A percentile compares a stretch with the other conserved stretches of the same genome.
phyloP scores from a whole-genome alignment of 2,113 vertebrate species.

The Melanostigma gelatinosum region DNA sequence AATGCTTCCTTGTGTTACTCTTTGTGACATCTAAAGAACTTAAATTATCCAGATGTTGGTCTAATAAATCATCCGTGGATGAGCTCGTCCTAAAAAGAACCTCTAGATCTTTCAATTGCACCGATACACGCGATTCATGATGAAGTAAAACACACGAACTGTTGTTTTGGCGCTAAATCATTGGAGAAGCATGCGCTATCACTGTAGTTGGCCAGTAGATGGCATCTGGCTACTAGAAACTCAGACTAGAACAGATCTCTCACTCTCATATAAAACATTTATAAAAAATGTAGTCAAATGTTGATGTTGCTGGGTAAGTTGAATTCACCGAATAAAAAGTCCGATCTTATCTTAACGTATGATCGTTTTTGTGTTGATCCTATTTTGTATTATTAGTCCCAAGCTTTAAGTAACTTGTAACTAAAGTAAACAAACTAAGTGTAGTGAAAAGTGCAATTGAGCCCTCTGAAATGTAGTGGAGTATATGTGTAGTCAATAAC shows the following conservation, averaged over 20 bases:
- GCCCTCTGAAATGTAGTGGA: too few species aligned
- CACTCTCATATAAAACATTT: neutral
- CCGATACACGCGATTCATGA: neutral
- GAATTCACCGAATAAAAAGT: too few species aligned
- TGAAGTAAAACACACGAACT: neutral
- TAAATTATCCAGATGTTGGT: neutral
- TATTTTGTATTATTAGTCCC: too few species aligned
- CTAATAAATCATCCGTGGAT: neutral
- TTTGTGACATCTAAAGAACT: neutral
- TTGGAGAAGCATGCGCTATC: neutral
- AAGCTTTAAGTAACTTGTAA: too few species aligned
- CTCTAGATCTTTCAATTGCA: neutral
- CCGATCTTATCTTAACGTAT: too few species aligned
- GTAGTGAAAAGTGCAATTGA: too few species aligned
- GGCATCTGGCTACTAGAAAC: conserved; percentile 37
- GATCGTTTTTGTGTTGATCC: too few species aligned
- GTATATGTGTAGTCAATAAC: too few species aligned
- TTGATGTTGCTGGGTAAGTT: neutral
- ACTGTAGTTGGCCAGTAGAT: conserved; percentile 55
- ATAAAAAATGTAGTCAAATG: neutral
- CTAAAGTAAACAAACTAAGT: too few species aligned
- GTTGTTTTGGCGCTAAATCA: neutral
- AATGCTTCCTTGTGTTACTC: neutral
- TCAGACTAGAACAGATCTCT: neutral
- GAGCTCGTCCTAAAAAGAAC: neutral